Evolutionary conservation across 2,888 invertebrate genomes (phyloP).

Genomic region (Sycophila texana): DNA sequence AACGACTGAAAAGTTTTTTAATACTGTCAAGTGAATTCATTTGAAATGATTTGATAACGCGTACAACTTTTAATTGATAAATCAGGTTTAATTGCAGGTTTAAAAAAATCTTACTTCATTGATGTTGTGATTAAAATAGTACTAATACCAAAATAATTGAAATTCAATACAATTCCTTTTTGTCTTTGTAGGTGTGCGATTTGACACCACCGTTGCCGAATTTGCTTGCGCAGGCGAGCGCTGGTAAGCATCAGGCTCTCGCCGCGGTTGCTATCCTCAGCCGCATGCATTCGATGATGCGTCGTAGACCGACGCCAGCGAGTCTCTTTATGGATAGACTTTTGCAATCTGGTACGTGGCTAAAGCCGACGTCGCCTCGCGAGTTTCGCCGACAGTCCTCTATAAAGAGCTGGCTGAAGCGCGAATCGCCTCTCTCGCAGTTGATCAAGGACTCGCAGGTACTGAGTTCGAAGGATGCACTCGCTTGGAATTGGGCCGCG

Average conservation of each 20-base stretch:
- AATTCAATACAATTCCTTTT: background rate
- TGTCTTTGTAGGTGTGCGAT: constrained; percentile 80
- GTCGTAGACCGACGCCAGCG: constrained; percentile 87
- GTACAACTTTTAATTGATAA: too few species aligned
- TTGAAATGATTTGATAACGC: too few species aligned
- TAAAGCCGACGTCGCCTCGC: constrained; percentile 67
- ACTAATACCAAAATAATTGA: background rate
- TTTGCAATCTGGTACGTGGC: constrained; percentile 76
- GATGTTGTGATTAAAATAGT: too few species aligned
- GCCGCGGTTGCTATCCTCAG: constrained; percentile 89
- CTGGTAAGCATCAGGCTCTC: constrained; percentile 87
- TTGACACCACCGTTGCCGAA: constrained; percentile 90
- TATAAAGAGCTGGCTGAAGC: constrained; percentile 68
- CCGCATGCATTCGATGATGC: constrained; percentile 87
- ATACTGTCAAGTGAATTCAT: too few species aligned
- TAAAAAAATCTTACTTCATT: background rate
- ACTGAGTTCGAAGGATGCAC: constrained; percentile 86
- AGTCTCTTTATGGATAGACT: constrained; percentile 90
- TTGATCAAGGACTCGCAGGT: constrained; percentile 88
- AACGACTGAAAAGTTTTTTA: too few species aligned
- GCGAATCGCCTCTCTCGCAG: constrained; percentile 70
- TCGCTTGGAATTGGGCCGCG: constrained; percentile 95
- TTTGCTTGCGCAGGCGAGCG: constrained; percentile 87
- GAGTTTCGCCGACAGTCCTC: constrained; percentile 64
- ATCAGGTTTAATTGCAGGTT: background rate